A percentile compares a stretch with the other conserved stretches of the same genome.
Evolutionary conservation across 92 coral and sea anemone species (phyloP).

Genomic region (Epizoanthus scotinus): DNA sequence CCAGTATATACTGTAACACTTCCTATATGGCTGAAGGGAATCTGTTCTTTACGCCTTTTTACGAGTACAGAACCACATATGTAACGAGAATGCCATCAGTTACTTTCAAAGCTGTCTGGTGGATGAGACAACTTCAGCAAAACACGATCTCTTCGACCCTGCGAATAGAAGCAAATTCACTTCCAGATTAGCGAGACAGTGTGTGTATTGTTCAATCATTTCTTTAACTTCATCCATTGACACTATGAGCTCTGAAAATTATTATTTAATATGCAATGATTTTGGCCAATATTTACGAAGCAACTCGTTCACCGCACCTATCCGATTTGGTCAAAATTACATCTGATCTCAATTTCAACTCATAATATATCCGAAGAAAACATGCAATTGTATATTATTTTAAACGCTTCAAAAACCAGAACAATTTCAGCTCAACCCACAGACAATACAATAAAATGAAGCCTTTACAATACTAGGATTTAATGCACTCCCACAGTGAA

Average conservation of each 20-base stretch:
- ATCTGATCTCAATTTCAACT: background rate
- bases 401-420: constrained; percentile 3
- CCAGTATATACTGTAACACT: constrained; percentile 16
- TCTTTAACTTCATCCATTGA: constrained; percentile 1
- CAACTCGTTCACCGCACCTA: constrained; percentile 30
- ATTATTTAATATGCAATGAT: constrained; percentile 20
- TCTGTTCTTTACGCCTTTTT: constrained; percentile 8
- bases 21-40: constrained; percentile 23
- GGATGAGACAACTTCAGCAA: constrained; percentile 42
- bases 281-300: constrained; percentile 19
- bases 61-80: background rate
- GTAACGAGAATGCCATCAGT: constrained; percentile 31
- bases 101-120: constrained; percentile 17
- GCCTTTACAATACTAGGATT: constrained; percentile 25
- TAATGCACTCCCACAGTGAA: constrained; percentile 29
- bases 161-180: constrained; percentile 9
- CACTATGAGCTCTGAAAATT: background rate
- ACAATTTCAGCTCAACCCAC: constrained; percentile 1
- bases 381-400: background rate
- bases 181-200: background rate
- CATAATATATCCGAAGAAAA: constrained; percentile 3
- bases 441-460: constrained; percentile 29
- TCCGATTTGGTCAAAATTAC: constrained; percentile 13
- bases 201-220: background rate
- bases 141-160: constrained; percentile 16